Evolutionary conservation across 2,797 vertebrate species (phyloP).

Genomic region (Iguana delicatissima): DNA sequence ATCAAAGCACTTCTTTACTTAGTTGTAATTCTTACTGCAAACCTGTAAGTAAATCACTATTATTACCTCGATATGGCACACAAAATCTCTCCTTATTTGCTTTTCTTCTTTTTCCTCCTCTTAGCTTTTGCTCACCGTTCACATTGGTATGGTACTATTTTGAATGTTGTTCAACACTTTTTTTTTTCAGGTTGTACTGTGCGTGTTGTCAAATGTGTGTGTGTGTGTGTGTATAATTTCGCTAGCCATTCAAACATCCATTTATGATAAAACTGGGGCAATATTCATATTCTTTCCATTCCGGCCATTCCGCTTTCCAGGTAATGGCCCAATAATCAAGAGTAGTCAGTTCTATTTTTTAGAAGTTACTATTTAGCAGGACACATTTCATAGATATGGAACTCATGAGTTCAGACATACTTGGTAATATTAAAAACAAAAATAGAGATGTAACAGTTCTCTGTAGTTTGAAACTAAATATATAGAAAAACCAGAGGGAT

Average conservation of each 20-base stretch:
- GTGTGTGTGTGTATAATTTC: not conserved
- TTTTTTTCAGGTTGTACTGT: not conserved
- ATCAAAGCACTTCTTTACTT: no score
- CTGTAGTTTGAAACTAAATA: not conserved
- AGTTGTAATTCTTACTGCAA: no score
- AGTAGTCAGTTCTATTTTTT: not conserved
- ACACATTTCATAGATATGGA: not conserved
- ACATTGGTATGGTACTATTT: not conserved
- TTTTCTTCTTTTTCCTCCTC: not conserved
- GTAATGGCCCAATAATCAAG: not conserved
- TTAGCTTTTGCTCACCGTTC: not conserved
- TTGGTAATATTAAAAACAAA: not conserved
- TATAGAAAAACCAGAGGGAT: no score
- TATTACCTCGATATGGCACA: no score
- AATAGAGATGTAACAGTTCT: not conserved
- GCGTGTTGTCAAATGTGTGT: no score
- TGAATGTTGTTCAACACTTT: not conserved
- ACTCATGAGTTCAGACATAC: not conserved
- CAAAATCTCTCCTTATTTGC: no score
- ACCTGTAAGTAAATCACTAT: no score
- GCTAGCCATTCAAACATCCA: not conserved
- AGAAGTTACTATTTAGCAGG: not conserved
- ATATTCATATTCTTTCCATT: not conserved
- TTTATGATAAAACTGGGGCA: not conserved
- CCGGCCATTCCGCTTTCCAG: not conserved